Evolutionary conservation across 2,797 vertebrate species (phyloP).

Genomic region (Oophaga sylvatica): DNA sequence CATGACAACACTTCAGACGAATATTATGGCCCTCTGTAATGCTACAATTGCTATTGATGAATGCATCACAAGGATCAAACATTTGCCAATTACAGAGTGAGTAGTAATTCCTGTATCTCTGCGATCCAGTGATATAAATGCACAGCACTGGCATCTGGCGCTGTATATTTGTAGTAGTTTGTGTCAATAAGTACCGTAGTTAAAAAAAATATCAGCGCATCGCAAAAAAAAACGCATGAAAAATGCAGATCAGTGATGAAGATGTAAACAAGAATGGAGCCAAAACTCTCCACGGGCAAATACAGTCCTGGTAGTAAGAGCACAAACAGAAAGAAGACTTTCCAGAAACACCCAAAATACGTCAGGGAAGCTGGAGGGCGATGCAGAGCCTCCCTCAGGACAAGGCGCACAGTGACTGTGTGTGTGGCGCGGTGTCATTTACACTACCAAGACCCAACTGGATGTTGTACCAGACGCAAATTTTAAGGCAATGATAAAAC

Average conservation of each 20-base stretch:
- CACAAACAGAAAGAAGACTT: conserved; percentile 6
- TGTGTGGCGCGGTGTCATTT: conserved; percentile 12
- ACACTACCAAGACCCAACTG: neutral
- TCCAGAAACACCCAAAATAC: conserved; percentile 48
- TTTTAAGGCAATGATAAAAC: neutral
- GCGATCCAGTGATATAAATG: too few relatives aligned
- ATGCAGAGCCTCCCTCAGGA: conserved; percentile 12
- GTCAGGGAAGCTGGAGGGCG: conserved; percentile 41
- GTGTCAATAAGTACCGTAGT: neutral
- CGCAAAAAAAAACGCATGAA: neutral
- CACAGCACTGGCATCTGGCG: too few relatives aligned
- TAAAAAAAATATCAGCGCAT: neutral
- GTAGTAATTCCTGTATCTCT: too few relatives aligned
- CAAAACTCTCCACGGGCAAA: conserved; percentile 5
- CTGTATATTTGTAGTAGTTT: neutral
- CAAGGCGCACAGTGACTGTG: conserved; percentile 39
- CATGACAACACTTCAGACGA: too few relatives aligned
- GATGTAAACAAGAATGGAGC: conserved; percentile 6
- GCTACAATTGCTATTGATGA: too few relatives aligned
- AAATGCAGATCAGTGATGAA: neutral
- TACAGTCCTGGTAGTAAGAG: conserved; percentile 1
- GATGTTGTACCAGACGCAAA: neutral
- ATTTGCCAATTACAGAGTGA: too few relatives aligned
- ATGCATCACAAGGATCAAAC: too few relatives aligned
- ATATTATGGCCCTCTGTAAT: too few relatives aligned